These are phyloP conservation scores for Sarcophaga bullata DNA, from an alignment of 1,140 invertebrate genomes.

Conservation along the genomic window DNA sequence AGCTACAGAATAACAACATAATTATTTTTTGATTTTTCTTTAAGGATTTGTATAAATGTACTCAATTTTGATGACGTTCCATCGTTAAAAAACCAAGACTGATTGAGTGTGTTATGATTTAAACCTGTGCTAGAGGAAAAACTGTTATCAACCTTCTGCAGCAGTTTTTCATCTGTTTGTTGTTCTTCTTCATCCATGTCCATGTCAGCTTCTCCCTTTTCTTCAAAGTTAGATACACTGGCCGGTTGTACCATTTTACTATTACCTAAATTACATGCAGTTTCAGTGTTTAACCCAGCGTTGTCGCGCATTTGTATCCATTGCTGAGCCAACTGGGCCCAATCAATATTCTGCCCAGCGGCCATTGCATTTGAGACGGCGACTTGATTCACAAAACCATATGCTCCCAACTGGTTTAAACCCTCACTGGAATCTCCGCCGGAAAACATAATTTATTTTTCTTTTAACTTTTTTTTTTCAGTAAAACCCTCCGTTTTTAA, in stretches of 20 bases:
- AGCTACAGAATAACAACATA: not conserved
- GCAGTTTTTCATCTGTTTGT: slow-evolving; percentile 24
- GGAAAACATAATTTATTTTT: slow-evolving; percentile 53
- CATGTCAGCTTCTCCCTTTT: slow-evolving; percentile 86
- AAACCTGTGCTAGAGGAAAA: slow-evolving; percentile 40
- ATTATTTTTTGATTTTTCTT: not conserved
- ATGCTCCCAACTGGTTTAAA: slow-evolving; percentile 70
- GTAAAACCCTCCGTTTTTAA: not conserved
- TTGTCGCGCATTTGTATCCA: slow-evolving; percentile 97
- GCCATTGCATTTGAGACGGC: slow-evolving; percentile 68
- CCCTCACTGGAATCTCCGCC: slow-evolving; percentile 54
- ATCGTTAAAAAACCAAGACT: not conserved
- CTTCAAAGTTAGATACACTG: slow-evolving; percentile 55
- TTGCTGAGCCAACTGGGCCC: slow-evolving; percentile 94
- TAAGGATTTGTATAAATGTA: slow-evolving; percentile 22
- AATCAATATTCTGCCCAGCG: slow-evolving; percentile 79
- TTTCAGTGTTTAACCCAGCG: not conserved
- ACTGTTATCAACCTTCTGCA: slow-evolving; percentile 39
- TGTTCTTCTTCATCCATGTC: slow-evolving; percentile 75
- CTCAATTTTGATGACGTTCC: slow-evolving; percentile 40
- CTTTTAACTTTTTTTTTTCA: not conserved
- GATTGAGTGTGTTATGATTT: not conserved
- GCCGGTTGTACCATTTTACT: not conserved
- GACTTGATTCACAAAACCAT: slow-evolving; percentile 49
- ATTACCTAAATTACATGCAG: not conserved